Conservation (phyloP, 2,797 vertebrate genomes). For the Hybognathus amarus region DNA sequence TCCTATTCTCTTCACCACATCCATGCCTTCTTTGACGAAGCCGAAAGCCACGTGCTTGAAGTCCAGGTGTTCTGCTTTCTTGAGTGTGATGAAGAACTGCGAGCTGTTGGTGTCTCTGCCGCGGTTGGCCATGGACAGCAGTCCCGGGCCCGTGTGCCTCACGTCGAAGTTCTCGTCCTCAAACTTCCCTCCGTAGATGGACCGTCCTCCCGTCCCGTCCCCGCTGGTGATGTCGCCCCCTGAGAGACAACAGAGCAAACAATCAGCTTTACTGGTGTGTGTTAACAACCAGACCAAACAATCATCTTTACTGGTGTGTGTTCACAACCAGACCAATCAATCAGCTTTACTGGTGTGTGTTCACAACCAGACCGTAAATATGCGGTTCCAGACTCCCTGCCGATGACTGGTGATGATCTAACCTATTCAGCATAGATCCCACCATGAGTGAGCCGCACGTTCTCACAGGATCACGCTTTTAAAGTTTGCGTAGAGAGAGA, state of each 20-base stretch:
- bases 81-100: conserved; percentile 96
- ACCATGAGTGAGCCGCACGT: no score
- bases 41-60: conserved; percentile 95
- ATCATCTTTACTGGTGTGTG: no score
- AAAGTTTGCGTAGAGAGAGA: no score
- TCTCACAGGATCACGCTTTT: no score
- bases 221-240: conserved; percentile 94
- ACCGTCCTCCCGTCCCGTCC: conserved; percentile 89
- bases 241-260: conserved; percentile 59
- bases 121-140: conserved; percentile 92
- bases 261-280: no score
- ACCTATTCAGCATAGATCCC: no score
- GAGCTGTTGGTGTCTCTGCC: conserved; percentile 87
- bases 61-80: conserved; percentile 92
- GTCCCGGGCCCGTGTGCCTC: conserved; percentile 89
- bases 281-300: no score
- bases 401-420: no score
- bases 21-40: conserved; percentile 89
- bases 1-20: conserved; percentile 87
- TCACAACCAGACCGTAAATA: no score
- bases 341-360: no score
- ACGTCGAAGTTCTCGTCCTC: conserved; percentile 96
- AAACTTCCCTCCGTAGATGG: conserved; percentile 90
- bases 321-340: no score
- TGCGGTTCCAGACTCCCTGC: no score